Conservation (phyloP, 2,888 invertebrate genomes). For the Heliconius ethilla region DNA sequence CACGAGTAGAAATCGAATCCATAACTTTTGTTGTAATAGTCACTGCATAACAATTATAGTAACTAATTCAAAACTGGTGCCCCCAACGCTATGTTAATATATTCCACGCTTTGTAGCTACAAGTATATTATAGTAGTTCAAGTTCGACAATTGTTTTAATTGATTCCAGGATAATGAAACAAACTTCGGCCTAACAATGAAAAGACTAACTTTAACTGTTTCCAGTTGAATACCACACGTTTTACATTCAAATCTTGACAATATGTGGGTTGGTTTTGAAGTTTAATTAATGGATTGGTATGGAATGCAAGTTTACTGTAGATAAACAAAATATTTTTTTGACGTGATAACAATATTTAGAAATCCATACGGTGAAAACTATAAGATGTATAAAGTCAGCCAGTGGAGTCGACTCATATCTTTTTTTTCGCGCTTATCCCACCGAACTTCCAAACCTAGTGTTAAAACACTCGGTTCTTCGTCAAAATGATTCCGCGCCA, state of each 20-base stretch:
- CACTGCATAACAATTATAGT: background rate
- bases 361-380: too few relatives aligned
- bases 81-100: background rate
- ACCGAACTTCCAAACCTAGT: too few relatives aligned
- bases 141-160: constrained; percentile 8
- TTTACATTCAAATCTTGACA: constrained; percentile 6
- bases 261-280: background rate
- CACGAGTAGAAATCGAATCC: background rate
- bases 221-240: constrained; percentile 4
- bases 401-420: too few relatives aligned
- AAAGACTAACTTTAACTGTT: constrained; percentile 10
- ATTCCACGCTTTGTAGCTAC: constrained; percentile 4
- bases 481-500: too few relatives aligned
- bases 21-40: background rate
- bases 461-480: too few relatives aligned
- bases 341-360: too few relatives aligned
- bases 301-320: background rate
- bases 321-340: too few relatives aligned
- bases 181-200: constrained; percentile 14
- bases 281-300: background rate
- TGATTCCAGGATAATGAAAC: constrained; percentile 13
- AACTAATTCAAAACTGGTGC: background rate
- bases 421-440: too few relatives aligned
- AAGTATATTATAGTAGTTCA: background rate
- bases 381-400: too few relatives aligned